Evolutionary conservation across 1,140 invertebrate genomes (phyloP), one percentile per base, ranked within the genome.

Genomic region (Aphis craccivora): DNA sequence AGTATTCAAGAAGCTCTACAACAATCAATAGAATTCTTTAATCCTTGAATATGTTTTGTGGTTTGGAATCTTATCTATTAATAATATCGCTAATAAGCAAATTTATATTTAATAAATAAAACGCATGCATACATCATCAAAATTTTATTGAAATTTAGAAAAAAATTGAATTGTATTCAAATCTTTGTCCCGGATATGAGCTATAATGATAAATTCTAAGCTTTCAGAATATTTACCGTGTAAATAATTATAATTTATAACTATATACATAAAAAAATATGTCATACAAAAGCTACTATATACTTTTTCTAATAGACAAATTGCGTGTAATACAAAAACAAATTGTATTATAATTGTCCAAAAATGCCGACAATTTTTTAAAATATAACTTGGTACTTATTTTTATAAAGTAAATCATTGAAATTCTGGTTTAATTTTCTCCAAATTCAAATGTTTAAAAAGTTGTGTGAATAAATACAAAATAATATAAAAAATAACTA

Each of bases 1-100:
- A 55, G 88, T 55, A 89, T 89, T 55, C n/a, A 53, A n/a, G 88
- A 89, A 53, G 87, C 87, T 89, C 87, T 89, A 89, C 48, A 89
- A 53, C 37, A 53, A 53, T 89, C 20, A 53, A 53, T 55, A 48
- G 1, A 89, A 55, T 51, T 89, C 20, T 40, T 89, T 37, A 89
- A 89, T 40, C 35, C 48, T 37, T 25, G 30, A 37, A 37, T 55
- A 88, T 45, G 48, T 18, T 14, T 53, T 25, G 37, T 43, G 14
- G 76, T 40, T 83, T 83, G 18, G 35, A 37, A 37, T 83, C 60
- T 67, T 67, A 76, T 76, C 30, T 18, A n/a, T 76, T n/a, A 67
- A 67, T 37, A 37, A 83, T 37, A 9, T 83, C 22, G 0, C 60
- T 67, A n/a, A 84, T 37, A 84, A 11, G 11, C 2, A 84, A 84